Evolutionary conservation across 2,888 invertebrate genomes (phyloP).

Genomic region (Stictocephala bisonia): DNA sequence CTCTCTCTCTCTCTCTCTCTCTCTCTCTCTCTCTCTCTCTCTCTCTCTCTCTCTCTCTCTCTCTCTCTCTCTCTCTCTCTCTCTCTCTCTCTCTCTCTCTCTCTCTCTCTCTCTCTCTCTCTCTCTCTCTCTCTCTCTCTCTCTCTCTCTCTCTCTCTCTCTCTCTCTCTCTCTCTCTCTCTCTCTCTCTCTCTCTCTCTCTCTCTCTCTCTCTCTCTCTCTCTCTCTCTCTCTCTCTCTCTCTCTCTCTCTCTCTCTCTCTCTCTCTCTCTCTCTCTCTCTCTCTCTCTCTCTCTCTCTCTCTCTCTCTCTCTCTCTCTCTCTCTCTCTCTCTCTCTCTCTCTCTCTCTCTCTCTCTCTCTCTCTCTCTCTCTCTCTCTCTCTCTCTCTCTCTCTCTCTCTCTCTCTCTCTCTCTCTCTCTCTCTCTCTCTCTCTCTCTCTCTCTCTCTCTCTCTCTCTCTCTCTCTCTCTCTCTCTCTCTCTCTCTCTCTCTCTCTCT

Average conservation of each 20-base stretch:
- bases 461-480: background rate
- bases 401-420: slow-evolving; percentile 13
- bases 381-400: slow-evolving; percentile 4
- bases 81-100: slow-evolving; percentile 13
- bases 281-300: slow-evolving; percentile 4
- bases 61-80: slow-evolving; percentile 4
- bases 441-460: slow-evolving; percentile 4
- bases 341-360: slow-evolving; percentile 13
- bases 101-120: slow-evolving; percentile 4
- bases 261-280: slow-evolving; percentile 13
- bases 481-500: background rate
- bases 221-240: slow-evolving; percentile 13
- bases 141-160: slow-evolving; percentile 4
- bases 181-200: slow-evolving; percentile 4
- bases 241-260: slow-evolving; percentile 13
- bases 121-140: slow-evolving; percentile 4
- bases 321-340: slow-evolving; percentile 4
- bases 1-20: slow-evolving; percentile 4
- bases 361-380: slow-evolving; percentile 4
- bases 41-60: slow-evolving; percentile 4
- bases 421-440: slow-evolving; percentile 4
- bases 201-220: slow-evolving; percentile 13
- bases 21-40: slow-evolving; percentile 13
- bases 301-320: slow-evolving; percentile 4
- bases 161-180: slow-evolving; percentile 13